Evolutionary conservation across 2,888 invertebrate genomes (phyloP), one percentile per base, ranked within the genome.

Genomic region (Drosophila phalerata): DNA sequence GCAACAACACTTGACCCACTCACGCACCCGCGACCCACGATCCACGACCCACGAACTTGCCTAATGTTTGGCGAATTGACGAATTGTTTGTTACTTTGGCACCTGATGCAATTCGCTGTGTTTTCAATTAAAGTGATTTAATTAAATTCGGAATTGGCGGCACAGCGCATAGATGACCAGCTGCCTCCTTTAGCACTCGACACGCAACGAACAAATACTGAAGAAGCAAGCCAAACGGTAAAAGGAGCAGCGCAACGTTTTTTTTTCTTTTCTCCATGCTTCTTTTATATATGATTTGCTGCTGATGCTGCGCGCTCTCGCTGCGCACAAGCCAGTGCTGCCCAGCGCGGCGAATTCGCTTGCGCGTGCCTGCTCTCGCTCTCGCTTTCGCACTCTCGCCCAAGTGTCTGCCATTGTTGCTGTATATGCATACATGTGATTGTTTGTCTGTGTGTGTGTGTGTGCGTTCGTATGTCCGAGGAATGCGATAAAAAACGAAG

Each of bases 181-280:
- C 72, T 68, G 77, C 64, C 70, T 64, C 34, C 80, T 76, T 87
- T 75, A 67, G 79, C 73, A 83, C 82, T 84, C 88, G 89, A 76
- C 89, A 87, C 84, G 89, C 88, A 73, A 73, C 89, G 76, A 89
- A 89, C 76, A 89, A 89, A 82, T 89, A 89, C 89, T 89, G 85
- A 87, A 70, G 89, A 75, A 89, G 65, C 62, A 67, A 85, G 58
- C 72, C 72, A 78, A 78, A 40, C 53, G 71, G 34, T 62, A 40
- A 56, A 75, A 69, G 80, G 80, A 79, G 70, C 65, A 76, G 51
- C 61, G 76, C 61, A 28, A 25, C 43, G 62, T 8, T 15, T 53
- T 8, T 15, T 53, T 38, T 53, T 52, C 11, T 34, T 40, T 28
- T 28, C 28, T 28, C 28, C 28, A 28, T 28, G 6, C 32, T 47